Evolutionary conservation across 2,797 vertebrate genomes (phyloP), one percentile per base, ranked within the genome.

Genomic region (Enteromius treurensis): DNA sequence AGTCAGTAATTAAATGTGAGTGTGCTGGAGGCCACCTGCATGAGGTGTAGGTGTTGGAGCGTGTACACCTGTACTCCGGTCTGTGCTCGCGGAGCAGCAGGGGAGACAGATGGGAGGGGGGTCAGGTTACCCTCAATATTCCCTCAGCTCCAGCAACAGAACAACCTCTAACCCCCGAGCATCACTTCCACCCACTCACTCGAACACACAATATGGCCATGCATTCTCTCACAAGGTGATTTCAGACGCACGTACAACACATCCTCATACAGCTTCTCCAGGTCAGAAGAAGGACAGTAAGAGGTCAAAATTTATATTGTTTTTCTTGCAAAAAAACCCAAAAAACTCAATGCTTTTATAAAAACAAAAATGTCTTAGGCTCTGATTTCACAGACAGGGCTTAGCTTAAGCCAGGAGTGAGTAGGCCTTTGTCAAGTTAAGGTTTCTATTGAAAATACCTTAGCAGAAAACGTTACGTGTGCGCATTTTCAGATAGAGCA

Each of bases 81-180:
- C 62, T 64, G 62, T 64, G 29, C 77, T 84, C 86, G 49, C 21
- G 62, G 68, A 93, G 90, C 93, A 95, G 93, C 92, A 94, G 93
- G 93, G 90, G 92, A 93, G 94, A 93, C 95, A 95, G 94, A 95
- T 95, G 95, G 94, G 90, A 92, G 89, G 90, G 90, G 93, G 94
- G 91, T 95, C 94, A 94, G 91, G 93, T 95, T 95, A 94, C 94
- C 86, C 91, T 92, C 86, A 88, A 89, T 92, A 89, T 88, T 90
- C 83, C 87, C 79, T 58, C 79, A 83, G 86, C 81, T 85, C 89
- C 86, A 87, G 86, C 89, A 85, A 89, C 91, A 90, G 82, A 89
- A 90, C 87, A 91, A 93, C 91, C 85, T 86, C 86, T 78, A 79
- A 87, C 87, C 90, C 90, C 81, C 29, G 82, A 89, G 86, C 87